Conservation (phyloP, 1,140 invertebrate species). For the Calliopsis andreniformis region DNA sequence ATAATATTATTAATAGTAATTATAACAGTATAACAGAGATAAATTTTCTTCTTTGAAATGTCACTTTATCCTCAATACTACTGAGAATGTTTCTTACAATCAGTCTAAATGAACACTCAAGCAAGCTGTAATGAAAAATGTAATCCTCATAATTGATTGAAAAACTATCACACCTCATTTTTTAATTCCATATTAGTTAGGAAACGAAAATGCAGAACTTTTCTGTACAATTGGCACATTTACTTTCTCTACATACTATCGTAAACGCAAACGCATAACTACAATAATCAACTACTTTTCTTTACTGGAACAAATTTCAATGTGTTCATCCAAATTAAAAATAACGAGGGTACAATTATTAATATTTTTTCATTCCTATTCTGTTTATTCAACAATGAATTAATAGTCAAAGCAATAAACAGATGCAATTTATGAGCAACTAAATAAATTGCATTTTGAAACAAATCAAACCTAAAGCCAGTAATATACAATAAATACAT, state of each 20-base stretch:
- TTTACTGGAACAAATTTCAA: not conserved
- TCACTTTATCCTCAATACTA: not conserved
- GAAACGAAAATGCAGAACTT: not conserved
- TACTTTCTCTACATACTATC: not conserved
- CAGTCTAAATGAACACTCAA: not conserved
- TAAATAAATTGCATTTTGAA: not conserved
- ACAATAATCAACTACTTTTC: not conserved
- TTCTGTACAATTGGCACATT: constrained; percentile 5
- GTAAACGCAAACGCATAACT: not conserved
- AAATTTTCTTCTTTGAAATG: not conserved
- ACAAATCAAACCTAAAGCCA: not conserved
- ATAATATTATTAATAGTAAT: not conserved
- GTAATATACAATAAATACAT: not conserved
- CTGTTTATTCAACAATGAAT: not conserved
- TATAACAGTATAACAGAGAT: not conserved
- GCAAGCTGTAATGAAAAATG: not conserved
- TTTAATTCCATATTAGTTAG: not conserved
- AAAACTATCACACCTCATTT: not conserved
- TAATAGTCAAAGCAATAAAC: not conserved
- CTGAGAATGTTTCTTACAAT: not conserved
- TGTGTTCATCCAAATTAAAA: not conserved
- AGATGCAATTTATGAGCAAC: not conserved
- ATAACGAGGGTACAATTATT: not conserved
- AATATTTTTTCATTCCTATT: not conserved
- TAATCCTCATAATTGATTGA: not conserved